Conservation (phyloP, 2,113 vertebrate genomes). For the Dicentrarchus labrax region DNA sequence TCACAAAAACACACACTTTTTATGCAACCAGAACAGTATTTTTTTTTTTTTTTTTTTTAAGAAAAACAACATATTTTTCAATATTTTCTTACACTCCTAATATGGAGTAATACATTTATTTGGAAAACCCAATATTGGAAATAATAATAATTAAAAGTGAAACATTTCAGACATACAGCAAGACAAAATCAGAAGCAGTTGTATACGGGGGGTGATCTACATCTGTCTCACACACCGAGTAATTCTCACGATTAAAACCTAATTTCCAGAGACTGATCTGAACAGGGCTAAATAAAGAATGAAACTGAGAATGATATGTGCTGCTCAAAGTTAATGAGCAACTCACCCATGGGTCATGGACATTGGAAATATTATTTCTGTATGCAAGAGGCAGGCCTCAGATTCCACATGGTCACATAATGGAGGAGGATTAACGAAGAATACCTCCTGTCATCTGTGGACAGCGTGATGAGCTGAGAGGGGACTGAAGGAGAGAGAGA, state of each 20-base stretch:
- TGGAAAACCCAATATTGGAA: background rate
- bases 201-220: background rate
- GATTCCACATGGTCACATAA: slow-evolving; percentile 75
- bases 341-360: slow-evolving; percentile 71
- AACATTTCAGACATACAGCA: background rate
- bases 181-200: background rate
- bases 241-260: slow-evolving; percentile 60
- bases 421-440: slow-evolving; percentile 76
- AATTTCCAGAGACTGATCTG: slow-evolving; percentile 69
- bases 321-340: slow-evolving; percentile 73
- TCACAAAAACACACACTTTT: too few relatives aligned
- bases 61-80: too few relatives aligned
- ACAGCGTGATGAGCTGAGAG: slow-evolving; percentile 70
- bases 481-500: slow-evolving; percentile 73
- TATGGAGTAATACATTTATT: background rate
- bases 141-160: background rate
- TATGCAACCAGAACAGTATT: too few relatives aligned
- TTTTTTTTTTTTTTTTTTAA: too few relatives aligned
- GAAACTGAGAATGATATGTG: slow-evolving; percentile 60
- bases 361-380: slow-evolving; percentile 75
- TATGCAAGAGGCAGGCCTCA: slow-evolving; percentile 56
- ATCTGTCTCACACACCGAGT: slow-evolving; percentile 24
- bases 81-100: too few relatives aligned
- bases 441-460: slow-evolving; percentile 81
- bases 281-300: slow-evolving; percentile 59